A percentile compares a stretch with the other conserved stretches of the same genome.
These are phyloP conservation scores for Gallinago stenura DNA, from an alignment of 2,797 vertebrate genomes.

Conservation along the genomic window DNA sequence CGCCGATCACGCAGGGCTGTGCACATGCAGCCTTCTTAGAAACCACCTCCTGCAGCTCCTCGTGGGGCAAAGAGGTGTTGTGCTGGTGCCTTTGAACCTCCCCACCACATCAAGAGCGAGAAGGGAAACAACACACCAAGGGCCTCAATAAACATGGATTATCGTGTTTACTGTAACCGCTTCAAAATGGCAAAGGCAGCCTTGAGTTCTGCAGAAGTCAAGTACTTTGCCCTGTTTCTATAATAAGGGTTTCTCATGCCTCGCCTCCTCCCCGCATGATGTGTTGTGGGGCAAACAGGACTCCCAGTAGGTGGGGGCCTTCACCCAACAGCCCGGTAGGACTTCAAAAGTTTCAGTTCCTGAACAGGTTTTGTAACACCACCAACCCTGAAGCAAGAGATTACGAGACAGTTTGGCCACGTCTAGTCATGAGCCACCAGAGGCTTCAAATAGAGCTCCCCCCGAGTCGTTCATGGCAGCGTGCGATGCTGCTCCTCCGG, in stretches of 20 bases:
- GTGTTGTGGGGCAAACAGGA: background rate
- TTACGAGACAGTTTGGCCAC: accelerated
- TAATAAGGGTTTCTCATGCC: accelerated
- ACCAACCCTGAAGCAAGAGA: background rate
- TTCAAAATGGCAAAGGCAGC: background rate
- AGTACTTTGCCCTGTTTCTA: background rate
- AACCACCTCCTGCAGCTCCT: background rate
- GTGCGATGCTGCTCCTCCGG: accelerated
- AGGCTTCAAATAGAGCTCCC: background rate
- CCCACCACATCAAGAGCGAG: background rate
- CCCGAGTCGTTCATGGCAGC: accelerated
- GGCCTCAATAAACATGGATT: background rate
- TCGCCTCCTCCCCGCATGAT: background rate
- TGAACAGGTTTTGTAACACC: background rate
- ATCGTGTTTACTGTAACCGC: background rate
- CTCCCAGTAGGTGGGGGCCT: background rate
- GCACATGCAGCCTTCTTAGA: background rate
- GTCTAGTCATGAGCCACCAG: accelerated
- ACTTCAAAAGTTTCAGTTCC: conserved; percentile 8
- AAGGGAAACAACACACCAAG: background rate
- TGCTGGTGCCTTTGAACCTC: background rate
- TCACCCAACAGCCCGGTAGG: background rate
- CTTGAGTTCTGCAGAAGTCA: background rate
- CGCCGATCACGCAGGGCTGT: background rate
- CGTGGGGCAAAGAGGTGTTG: background rate